Base-by-base conservation (phyloP, 2,888 invertebrate species). In the Plemyria rubiginata region DNA sequence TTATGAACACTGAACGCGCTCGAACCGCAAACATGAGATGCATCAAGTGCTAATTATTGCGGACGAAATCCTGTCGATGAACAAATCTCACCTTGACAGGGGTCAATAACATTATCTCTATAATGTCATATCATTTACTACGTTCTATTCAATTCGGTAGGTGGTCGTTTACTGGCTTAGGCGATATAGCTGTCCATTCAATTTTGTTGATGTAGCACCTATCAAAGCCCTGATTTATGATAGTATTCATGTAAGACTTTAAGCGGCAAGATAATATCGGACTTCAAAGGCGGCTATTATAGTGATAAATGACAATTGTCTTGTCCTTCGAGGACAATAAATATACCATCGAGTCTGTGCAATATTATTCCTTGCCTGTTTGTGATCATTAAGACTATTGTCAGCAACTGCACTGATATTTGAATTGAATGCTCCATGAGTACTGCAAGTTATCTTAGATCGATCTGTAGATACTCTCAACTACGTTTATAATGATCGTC, bases 221-320 rank as follows among this genome's bases (percentile, higher is more conserved):
- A 77, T 81, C 75, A 75, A 72, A 75, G 73, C 74, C 74, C 67
- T 80, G 82, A 82, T 86, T 82, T 83, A 84, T 83, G 77, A 80
- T 81, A 74, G 74, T 76, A 79, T 80, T 83, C 80, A 78, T 75
- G 75, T 76, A 76, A 79, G 76, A 74, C 72, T 77, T 75, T 72
- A 77, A 79, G 79, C 85, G 84, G 82, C 81, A 74, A 86, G 90
- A 90, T 90, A 90, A 84, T 80, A 87, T 89, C 87, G 81, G 81
- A 89, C 86, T 87, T 90, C 91, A 90, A 91, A 91, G 88, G 88
- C 90, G 88, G 88, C 85, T 86, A 87, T 87, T 87, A 85, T 81
- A 78, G 79, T 90, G 90, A 91, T 91, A 90, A 90, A 91, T 87
- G 88, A 88, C 90, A 86, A 90, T 90, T 89, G 90, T 88, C 84